Base-by-base conservation (phyloP, 2,888 invertebrate species). In the Glyphotaelius pellucidus region DNA sequence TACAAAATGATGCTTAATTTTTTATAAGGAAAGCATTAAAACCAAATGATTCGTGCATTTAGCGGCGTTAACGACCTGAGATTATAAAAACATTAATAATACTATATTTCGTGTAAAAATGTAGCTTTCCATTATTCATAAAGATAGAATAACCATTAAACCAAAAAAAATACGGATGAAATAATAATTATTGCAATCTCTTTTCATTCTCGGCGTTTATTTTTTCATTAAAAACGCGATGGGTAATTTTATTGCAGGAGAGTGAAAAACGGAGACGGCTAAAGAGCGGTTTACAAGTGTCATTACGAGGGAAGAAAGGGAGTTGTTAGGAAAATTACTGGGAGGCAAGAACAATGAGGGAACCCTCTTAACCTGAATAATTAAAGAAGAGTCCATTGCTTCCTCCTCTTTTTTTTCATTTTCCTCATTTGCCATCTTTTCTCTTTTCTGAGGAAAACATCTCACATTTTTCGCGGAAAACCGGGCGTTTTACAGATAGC, bases 341-440 rank as follows among this genome's bases (percentile, higher is more conserved):
- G 25, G n/a, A 38, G 47, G 52, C 12, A 67, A 87, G 90, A 47
- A 83, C 80, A 90, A 85, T 90, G 90, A 35, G 25, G 32, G 31
- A 47, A 35, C 52, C 92, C 92, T 90, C 92, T 90, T 92, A 92
- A 92, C 92, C 92, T 92, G 92, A 92, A 92, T 92, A 92, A 92
- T 92, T 92, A 92, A 90, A 85, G 80, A n/a, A 42, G 90, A 30
- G 67, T 30, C 47, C 35, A 80, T 35, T 67, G 89, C 83, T 81
- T 32, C 86, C 19, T 15, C 87, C n/a, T 2, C 42, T 38, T 12
- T 42, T 80, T 42, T 30, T 30, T 35, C 1, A 47, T 35, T 30
- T 42, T 30, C 42, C 30, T 86, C 86, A 42, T 86, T 42, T 86
- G 5, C 79, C 38, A 89, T 90, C 14, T 79, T 89, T 32, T 30